These are phyloP conservation scores for Bagarius yarrelli DNA, from an alignment of 2,113 vertebrate species.

Conservation along the genomic window DNA sequence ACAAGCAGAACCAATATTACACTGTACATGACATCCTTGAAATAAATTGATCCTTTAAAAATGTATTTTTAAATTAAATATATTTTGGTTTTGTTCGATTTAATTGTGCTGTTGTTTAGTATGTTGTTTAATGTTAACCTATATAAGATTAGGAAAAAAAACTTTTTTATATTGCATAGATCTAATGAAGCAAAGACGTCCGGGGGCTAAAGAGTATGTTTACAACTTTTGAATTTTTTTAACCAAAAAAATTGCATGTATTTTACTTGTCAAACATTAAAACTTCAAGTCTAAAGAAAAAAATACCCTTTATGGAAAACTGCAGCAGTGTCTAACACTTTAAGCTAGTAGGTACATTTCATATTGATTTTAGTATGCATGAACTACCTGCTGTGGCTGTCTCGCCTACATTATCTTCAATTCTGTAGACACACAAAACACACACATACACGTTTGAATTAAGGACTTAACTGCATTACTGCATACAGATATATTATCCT, in stretches of 20 bases:
- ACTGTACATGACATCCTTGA: neutral
- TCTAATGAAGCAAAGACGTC: neutral
- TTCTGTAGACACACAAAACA: constrained; percentile 69
- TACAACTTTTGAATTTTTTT: neutral
- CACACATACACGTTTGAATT: neutral
- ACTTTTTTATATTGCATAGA: no score
- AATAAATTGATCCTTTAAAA: no score
- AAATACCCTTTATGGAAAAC: neutral
- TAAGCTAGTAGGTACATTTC: neutral
- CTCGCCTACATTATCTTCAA: constrained; percentile 81
- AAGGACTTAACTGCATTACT: neutral
- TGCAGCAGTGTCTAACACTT: neutral
- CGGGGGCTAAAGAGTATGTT: neutral
- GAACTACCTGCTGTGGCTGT: constrained; percentile 74
- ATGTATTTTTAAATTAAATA: no score
- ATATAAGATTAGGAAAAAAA: no score
- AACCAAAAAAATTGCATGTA: neutral
- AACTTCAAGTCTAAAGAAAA: neutral
- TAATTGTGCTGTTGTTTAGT: no score
- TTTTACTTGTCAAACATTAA: neutral
- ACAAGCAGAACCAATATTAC: constrained; percentile 4
- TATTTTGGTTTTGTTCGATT: no score
- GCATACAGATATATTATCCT: neutral
- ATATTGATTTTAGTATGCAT: neutral
- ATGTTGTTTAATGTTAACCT: neutral